phyloP scores from a whole-genome alignment of 2,113 vertebrate species.

The Melanerpes aurifrons region DNA sequence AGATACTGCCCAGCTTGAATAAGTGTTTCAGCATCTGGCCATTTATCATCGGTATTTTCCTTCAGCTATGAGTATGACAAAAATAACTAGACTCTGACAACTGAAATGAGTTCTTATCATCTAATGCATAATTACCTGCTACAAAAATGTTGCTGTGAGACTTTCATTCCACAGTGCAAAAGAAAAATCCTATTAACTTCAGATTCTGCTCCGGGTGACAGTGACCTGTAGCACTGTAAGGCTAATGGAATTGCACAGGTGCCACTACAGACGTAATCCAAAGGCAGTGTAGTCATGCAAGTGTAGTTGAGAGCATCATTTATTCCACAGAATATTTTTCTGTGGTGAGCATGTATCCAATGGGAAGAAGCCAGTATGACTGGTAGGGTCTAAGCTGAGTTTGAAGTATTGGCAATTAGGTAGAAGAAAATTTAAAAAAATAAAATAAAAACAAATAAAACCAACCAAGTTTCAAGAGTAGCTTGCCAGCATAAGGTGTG shows the following conservation, averaged over 20 bases:
- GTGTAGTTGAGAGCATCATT: neutral
- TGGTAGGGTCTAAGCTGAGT: neutral
- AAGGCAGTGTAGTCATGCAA: neutral
- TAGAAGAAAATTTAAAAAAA: neutral
- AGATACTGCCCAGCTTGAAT: neutral
- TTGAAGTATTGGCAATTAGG: neutral
- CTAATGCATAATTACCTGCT: neutral
- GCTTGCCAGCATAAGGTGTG: neutral
- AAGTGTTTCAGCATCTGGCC: neutral
- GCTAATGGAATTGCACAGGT: neutral
- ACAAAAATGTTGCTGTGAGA: neutral
- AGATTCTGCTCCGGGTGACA: neutral
- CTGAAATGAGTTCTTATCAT: neutral
- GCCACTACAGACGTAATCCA: neutral
- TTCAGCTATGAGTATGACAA: neutral
- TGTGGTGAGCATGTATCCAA: fast-evolving
- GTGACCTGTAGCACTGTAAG: neutral
- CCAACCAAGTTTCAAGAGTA: neutral
- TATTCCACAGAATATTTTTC: neutral
- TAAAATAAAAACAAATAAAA: no score
- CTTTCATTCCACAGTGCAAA: neutral
- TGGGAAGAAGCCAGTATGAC: neutral
- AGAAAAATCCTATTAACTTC: neutral
- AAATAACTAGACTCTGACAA: neutral
- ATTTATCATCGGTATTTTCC: neutral